phyloP scores from a whole-genome alignment of 2,888 invertebrate genomes.

The Phengaris alcon region DNA sequence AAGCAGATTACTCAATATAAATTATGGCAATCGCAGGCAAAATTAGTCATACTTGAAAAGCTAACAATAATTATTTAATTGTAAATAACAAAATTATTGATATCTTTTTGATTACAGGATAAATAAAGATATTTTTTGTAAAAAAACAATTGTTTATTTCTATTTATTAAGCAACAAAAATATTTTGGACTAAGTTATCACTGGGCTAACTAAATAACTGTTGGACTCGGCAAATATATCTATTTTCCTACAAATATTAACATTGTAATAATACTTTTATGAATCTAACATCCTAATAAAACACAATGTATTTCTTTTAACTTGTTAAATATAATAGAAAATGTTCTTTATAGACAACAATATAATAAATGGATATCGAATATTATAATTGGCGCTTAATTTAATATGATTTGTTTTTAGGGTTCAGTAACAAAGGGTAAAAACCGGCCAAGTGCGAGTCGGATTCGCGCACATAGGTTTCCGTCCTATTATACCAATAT shows the following conservation, averaged over 20 bases:
- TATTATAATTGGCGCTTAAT: background rate
- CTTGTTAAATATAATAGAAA: background rate
- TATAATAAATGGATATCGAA: background rate
- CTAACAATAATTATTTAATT: constrained; percentile 19
- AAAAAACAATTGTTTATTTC: constrained; percentile 23
- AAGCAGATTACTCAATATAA: background rate
- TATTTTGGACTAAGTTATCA: background rate
- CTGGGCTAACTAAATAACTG: background rate
- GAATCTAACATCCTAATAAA: background rate
- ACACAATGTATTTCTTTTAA: background rate
- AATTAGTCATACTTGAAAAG: constrained; percentile 28
- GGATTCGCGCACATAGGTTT: too few relatives aligned
- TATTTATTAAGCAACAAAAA: constrained; percentile 22
- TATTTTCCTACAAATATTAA: background rate
- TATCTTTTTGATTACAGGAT: constrained; percentile 29
- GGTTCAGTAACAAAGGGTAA: too few relatives aligned
- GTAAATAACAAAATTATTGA: constrained; percentile 15
- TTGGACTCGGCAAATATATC: background rate
- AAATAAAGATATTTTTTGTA: constrained; percentile 15
- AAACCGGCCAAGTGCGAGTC: too few relatives aligned
- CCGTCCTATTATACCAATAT: too few relatives aligned
- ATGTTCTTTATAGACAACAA: background rate
- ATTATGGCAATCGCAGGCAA: background rate
- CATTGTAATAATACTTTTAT: constrained; percentile 8
- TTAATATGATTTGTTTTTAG: background rate